phyloP scores from a whole-genome alignment of 2,888 invertebrate species.

The Pseudococcus viburni region DNA sequence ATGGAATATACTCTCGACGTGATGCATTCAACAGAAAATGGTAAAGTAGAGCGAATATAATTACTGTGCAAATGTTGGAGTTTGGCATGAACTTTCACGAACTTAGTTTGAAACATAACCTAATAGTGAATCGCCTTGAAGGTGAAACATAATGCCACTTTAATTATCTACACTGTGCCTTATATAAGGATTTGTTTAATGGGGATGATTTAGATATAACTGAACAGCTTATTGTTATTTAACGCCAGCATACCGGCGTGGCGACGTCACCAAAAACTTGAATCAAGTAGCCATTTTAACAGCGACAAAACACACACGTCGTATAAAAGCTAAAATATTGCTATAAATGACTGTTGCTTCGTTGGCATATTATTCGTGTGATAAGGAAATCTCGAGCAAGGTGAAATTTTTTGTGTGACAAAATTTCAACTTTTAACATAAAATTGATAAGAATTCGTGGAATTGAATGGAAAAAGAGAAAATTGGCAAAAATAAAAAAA shows the following conservation, averaged over 20 bases:
- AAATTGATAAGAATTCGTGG: too few relatives aligned
- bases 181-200: slow-evolving; percentile 42
- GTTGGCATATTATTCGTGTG: too few relatives aligned
- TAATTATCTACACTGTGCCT: slow-evolving; percentile 28
- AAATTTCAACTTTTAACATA: too few relatives aligned
- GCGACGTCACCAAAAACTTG: not conserved
- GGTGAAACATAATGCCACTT: slow-evolving; percentile 49
- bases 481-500: too few relatives aligned
- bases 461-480: too few relatives aligned
- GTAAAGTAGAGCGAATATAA: slow-evolving; percentile 40
- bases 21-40: slow-evolving; percentile 48
- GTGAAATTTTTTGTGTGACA: too few relatives aligned
- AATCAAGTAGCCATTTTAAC: not conserved
- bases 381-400: too few relatives aligned
- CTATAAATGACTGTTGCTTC: too few relatives aligned
- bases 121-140: slow-evolving; percentile 40
- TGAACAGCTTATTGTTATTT: slow-evolving; percentile 37
- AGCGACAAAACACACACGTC: not conserved
- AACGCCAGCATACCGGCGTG: not conserved
- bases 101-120: slow-evolving; percentile 41
- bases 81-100: slow-evolving; percentile 41
- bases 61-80: slow-evolving; percentile 44
- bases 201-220: slow-evolving; percentile 47
- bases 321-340: not conserved
- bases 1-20: slow-evolving; percentile 4